A percentile compares a stretch with the other conserved stretches of the same genome.
phyloP scores from a whole-genome alignment of 2,113 vertebrate species.

The Chamaea fasciata region DNA sequence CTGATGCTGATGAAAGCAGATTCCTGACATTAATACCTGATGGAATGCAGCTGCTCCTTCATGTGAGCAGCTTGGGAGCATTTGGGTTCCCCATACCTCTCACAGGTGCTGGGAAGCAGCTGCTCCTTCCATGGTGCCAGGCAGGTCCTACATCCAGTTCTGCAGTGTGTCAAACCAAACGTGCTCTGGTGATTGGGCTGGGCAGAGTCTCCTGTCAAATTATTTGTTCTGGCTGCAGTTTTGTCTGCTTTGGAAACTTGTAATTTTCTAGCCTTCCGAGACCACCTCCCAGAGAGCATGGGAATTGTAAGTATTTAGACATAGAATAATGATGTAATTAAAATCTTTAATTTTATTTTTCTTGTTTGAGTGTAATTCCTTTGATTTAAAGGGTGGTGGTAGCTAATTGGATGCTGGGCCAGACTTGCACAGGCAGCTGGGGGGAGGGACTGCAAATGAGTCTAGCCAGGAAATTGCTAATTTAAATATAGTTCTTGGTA shows the following conservation, averaged over 20 bases:
- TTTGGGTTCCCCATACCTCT: neutral
- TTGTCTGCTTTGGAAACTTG: neutral
- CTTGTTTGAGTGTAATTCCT: neutral
- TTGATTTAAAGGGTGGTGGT: slow-evolving; percentile 27
- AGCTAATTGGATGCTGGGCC: slow-evolving; percentile 44
- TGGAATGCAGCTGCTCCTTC: neutral
- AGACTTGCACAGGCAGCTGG: neutral
- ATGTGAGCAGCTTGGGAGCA: neutral
- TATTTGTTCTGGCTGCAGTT: neutral
- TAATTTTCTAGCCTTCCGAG: neutral
- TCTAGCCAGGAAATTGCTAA: slow-evolving; percentile 48
- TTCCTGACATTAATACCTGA: neutral
- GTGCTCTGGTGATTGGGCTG: neutral
- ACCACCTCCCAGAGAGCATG: neutral
- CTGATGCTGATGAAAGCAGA: neutral
- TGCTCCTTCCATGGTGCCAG: neutral
- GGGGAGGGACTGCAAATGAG: slow-evolving; percentile 15
- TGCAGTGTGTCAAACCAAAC: neutral
- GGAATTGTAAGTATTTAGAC: neutral
- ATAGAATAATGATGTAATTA: slow-evolving; percentile 17
- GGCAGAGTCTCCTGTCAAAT: neutral
- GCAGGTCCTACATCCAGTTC: neutral
- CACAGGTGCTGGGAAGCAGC: neutral
- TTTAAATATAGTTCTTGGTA: slow-evolving; percentile 51
- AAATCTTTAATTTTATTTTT: slow-evolving; percentile 19